These are phyloP conservation scores for Aphidius gifuensis DNA, from an alignment of 1,140 invertebrate genomes.

Conservation along the genomic window DNA sequence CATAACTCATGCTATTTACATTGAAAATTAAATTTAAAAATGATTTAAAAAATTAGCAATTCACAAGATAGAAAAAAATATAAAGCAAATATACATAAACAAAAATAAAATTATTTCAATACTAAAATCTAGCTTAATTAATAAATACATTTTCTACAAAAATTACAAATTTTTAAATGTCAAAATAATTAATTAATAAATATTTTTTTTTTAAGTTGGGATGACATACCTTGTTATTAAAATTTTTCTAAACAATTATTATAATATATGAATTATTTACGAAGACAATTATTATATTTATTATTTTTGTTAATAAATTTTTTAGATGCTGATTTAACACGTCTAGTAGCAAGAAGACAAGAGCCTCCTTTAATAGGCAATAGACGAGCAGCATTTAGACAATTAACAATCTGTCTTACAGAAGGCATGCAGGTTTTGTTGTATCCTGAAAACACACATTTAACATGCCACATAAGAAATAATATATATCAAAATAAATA, in stretches of 20 bases:
- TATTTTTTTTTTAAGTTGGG: too few species aligned
- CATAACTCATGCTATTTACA: conserved; percentile 2
- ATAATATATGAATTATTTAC: not conserved
- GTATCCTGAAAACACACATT: conserved; percentile 53
- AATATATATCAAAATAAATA: conserved; percentile 8
- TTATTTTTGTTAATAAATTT: conserved; percentile 35
- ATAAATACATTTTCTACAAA: not conserved
- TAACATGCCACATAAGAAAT: conserved; percentile 52
- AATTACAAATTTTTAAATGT: too few species aligned
- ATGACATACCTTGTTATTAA: too few species aligned
- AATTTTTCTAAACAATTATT: too few species aligned
- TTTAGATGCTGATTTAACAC: conserved; percentile 44
- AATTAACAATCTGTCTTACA: conserved; percentile 56
- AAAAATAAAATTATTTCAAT: not conserved
- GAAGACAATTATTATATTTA: conserved; percentile 18
- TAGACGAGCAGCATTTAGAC: conserved; percentile 50
- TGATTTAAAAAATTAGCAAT: not conserved
- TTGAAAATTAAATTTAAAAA: not conserved
- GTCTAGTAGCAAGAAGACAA: conserved; percentile 48
- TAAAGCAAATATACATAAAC: not conserved
- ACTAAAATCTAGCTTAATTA: conserved; percentile 19
- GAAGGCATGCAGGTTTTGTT: conserved; percentile 56
- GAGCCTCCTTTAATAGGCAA: conserved; percentile 50
- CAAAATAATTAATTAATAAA: too few species aligned
- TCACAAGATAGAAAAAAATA: not conserved